A percentile compares a stretch with the other conserved stretches of the same genome.
Conservation (phyloP, 2,797 vertebrate genomes). For the Hippocampus kuda region DNA sequence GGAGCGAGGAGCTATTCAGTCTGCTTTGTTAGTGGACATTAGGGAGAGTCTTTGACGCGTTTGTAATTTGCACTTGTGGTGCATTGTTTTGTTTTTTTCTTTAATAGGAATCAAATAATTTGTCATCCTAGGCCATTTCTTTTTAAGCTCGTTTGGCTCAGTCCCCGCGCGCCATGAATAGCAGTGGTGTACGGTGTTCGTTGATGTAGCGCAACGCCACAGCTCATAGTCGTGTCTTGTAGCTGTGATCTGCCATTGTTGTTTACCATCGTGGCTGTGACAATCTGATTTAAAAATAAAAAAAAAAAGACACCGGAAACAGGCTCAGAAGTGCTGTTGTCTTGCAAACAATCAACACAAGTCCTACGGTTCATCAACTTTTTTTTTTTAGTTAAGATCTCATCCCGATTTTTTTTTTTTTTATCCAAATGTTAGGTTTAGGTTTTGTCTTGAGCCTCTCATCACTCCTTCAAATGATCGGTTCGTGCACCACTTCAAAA, state of each 20-base stretch:
- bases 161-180: neutral
- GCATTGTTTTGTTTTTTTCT: too few relatives aligned
- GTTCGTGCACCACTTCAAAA: neutral
- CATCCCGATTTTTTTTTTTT: neutral
- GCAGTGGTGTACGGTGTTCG: neutral
- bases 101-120: too few relatives aligned
- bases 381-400: neutral
- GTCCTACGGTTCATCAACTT: neutral
- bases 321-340: neutral
- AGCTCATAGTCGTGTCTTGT: neutral
- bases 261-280: neutral
- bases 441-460: neutral
- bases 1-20: too few relatives aligned
- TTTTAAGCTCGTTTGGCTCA: too few relatives aligned
- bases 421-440: neutral
- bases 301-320: neutral
- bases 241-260: neutral
- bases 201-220: neutral
- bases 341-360: neutral
- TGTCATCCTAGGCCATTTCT: too few relatives aligned
- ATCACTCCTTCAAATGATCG: neutral
- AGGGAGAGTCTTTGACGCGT: too few relatives aligned
- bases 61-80: too few relatives aligned
- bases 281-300: neutral
- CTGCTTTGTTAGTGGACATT: too few relatives aligned